Percentiles rank a stretch among this genome's conserved stretches.
Conservation (phyloP, 1,140 invertebrate species). For the Streblospio benedicti region DNA sequence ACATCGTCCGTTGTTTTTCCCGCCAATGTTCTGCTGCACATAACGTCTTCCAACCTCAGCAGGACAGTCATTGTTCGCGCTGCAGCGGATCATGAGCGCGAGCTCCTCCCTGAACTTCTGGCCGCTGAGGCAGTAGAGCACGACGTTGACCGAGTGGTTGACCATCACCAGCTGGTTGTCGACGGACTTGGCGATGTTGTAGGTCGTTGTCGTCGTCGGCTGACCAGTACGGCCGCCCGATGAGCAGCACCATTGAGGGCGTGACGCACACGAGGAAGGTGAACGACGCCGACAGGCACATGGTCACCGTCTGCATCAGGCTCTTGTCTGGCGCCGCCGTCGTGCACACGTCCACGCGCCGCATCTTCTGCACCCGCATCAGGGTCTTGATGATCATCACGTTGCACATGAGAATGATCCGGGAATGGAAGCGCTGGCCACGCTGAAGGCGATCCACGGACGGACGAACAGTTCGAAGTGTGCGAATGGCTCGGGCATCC, state of each 20-base stretch:
- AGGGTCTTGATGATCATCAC: slow-evolving; percentile 12
- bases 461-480: slow-evolving; percentile 15
- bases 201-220: background rate
- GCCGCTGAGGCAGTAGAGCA: slow-evolving; percentile 24
- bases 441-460: slow-evolving; percentile 19
- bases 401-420: slow-evolving; percentile 16
- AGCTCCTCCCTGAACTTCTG: slow-evolving; percentile 21
- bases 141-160: slow-evolving; percentile 26
- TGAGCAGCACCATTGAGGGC: slow-evolving; percentile 18
- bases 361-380: background rate
- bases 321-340: background rate
- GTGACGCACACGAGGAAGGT: slow-evolving; percentile 16
- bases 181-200: slow-evolving; percentile 14
- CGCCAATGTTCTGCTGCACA: too few relatives aligned
- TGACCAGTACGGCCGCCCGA: slow-evolving; percentile 17
- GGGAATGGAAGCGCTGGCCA: slow-evolving; percentile 13
- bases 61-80: background rate
- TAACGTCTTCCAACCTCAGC: too few relatives aligned
- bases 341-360: background rate
- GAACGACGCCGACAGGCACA: slow-evolving; percentile 17
- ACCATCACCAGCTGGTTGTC: slow-evolving; percentile 17
- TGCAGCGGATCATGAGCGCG: slow-evolving; percentile 11
- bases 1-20: too few relatives aligned
- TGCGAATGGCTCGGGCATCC: background rate
- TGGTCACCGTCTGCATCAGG: slow-evolving; percentile 11